Base-by-base conservation (phyloP, 2,113 vertebrate species). In the Ia io region DNA sequence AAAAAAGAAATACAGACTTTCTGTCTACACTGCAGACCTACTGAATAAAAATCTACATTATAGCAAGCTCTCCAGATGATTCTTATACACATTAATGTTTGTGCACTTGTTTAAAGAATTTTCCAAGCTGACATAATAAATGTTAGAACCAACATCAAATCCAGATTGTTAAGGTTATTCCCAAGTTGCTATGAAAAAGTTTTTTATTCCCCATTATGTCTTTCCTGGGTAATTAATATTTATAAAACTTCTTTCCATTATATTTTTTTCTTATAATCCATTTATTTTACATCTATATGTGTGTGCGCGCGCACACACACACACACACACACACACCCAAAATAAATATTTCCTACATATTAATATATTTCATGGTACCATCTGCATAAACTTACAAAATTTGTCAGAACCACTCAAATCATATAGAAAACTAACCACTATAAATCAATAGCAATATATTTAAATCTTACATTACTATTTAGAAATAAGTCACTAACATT, bases 401-500 rank as follows among this genome's bases (percentile, higher is more conserved):
- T 2, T 84, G 23, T 53, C 77, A 84, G 35, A 93, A 95, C 42
- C 25, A 80, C 44, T 84, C 73, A 96, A 78, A 79, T 47, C n/a
- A 84, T 13, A 70, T 9, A 84, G 6, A 51, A 78, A 93, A 93
- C 25, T 84, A 85, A 82, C 83, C 61, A 56, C 32, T 84, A 96
- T 37, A 92, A 90, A 44, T 61, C 28, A 96, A 69, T 13, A 63
- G 74, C 25, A 71, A 88, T 5, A 76, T 13, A 90, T 83, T 74
- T 37, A 51, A 94, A 18, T 51, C 73, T 77, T 44, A 42, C 67
- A 5, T 74, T 92, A 63, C n/a, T 51, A 71, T 65, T 82, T 88
- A 93, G 70, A 97, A 85, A 85, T 69, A 65, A 82, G 65, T 84
- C 56, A 65, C 80, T 83, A 96, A 90, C 32, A 42, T 35, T 87